Conservation (phyloP, 2,888 invertebrate genomes). For the Drosophila suboccidentalis region DNA sequence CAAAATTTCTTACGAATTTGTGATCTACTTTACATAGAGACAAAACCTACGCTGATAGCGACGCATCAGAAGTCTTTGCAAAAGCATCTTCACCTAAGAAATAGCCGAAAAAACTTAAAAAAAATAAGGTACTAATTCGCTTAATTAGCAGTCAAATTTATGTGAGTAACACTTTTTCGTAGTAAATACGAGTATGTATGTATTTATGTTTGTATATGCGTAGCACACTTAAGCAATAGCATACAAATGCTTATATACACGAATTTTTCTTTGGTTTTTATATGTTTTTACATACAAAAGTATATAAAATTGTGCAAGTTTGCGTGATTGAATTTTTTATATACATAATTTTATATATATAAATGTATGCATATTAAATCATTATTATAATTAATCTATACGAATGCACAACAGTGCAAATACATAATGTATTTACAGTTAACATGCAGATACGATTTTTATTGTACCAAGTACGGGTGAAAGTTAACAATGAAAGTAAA, state of each 20-base stretch:
- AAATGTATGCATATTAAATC: neutral
- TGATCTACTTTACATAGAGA: slow-evolving; percentile 17
- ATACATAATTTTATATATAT: neutral
- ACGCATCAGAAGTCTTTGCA: neutral
- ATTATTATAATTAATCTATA: slow-evolving; percentile 4
- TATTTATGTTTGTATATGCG: neutral
- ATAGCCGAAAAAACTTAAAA: neutral
- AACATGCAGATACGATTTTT: neutral
- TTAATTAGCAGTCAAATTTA: neutral
- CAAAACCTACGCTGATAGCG: slow-evolving; percentile 2
- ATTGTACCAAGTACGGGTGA: slow-evolving; percentile 9
- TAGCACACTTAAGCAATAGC: neutral
- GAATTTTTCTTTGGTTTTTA: neutral
- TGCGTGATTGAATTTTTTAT: slow-evolving; percentile 4
- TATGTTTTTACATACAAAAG: slow-evolving; percentile 4
- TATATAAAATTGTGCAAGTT: slow-evolving; percentile 10
- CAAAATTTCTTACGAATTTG: slow-evolving; percentile 15
- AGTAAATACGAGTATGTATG: slow-evolving; percentile 2
- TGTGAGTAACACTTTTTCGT: slow-evolving; percentile 20
- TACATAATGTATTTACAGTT: slow-evolving; percentile 11
- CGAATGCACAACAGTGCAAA: slow-evolving; percentile 4
- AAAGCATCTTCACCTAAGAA: neutral
- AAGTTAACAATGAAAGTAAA: slow-evolving; percentile 23
- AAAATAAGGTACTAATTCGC: slow-evolving; percentile 7
- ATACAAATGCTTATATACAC: neutral